A percentile compares a stretch with the other conserved stretches of the same genome.
These are phyloP conservation scores for Napeogenes inachia DNA, from an alignment of 2,888 invertebrate genomes.

Conservation along the genomic window DNA sequence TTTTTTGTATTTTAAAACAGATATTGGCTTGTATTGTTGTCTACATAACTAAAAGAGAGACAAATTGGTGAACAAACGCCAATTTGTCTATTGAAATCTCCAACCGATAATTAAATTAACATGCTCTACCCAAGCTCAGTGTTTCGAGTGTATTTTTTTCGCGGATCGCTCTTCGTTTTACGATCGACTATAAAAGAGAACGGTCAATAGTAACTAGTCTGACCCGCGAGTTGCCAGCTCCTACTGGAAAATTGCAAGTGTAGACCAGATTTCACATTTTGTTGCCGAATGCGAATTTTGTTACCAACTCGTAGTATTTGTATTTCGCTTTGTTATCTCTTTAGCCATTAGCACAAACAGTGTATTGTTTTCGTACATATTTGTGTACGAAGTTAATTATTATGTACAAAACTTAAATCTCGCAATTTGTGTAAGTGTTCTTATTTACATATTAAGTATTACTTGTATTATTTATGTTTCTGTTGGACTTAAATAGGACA, in stretches of 20 bases:
- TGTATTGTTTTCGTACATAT: conserved; percentile 16
- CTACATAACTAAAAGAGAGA: conserved; percentile 8
- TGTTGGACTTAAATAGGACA: too few relatives aligned
- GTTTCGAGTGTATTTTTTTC: conserved; percentile 44
- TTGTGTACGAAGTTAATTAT: conserved; percentile 1
- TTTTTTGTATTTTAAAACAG: background rate
- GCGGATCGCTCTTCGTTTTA: conserved; percentile 51
- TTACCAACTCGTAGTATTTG: conserved; percentile 22
- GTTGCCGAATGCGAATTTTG: conserved; percentile 24
- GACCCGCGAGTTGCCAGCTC: conserved; percentile 29
- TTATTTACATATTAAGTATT: background rate
- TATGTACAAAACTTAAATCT: background rate
- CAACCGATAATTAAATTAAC: conserved; percentile 51
- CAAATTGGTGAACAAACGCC: conserved; percentile 14
- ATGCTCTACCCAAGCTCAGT: conserved; percentile 49
- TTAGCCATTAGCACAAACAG: conserved; percentile 20
- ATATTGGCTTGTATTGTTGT: too few relatives aligned
- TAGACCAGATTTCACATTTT: conserved; percentile 33
- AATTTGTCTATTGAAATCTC: conserved; percentile 25
- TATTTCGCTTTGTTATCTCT: conserved; percentile 27
- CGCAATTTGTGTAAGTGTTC: conserved; percentile 3
- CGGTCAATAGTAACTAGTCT: conserved; percentile 50
- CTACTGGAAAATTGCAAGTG: conserved; percentile 30
- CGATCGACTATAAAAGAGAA: conserved; percentile 58
- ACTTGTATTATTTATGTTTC: background rate